Base-by-base conservation (phyloP, 2,888 invertebrate genomes). In the Aphelenchoides bicaudatus region DNA sequence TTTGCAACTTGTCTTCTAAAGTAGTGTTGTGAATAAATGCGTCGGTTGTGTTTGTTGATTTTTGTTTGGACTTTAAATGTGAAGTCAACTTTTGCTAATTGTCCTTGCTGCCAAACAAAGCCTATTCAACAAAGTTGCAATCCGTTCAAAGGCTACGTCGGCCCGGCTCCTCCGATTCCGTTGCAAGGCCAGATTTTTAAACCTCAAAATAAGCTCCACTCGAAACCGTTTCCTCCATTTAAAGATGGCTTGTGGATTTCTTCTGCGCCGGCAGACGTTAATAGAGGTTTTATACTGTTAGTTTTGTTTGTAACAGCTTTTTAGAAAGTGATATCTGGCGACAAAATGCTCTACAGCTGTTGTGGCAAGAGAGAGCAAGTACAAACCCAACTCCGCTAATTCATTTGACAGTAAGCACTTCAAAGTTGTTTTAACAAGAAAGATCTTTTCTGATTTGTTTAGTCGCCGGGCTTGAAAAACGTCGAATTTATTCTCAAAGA, bases 401-500 rank as follows among this genome's bases (percentile, higher is more conserved):
- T 2, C 21, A 19, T 2, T 19, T 59, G 21, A 5, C 1, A 21
- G 38, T 62, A 13, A n/a, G 23, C 53, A 21, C 43, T 8, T 10
- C n/a, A 21, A 6, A 6, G 16, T 21, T 8, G 25, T 25, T 43
- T 43, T n/a, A 10, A 21, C 10, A 6, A 6, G 10, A n/a, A 21
- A 21, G 43, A 43, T 43, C 23, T n/a, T 6, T 8, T 43, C 23
- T 34, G 34, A 10, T n/a, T n/a, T n/a, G 10, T 10, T 21, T n/a
- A 64, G 64, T 55, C 58, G 23, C 51, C 60, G 10, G 51, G 53
- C 25, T 21, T 62, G 19, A 59, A 56, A 62, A 16, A 57, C 53
- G 10, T 62, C 4, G 66, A 67, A 21, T 59, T 72, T 16, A 65
- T 63, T 43, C 59, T 73, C 61, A 73, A 73, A 62, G 67, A 72